Evolutionary conservation across 2,797 vertebrate genomes (phyloP).

Genomic region (Merluccius polli): DNA sequence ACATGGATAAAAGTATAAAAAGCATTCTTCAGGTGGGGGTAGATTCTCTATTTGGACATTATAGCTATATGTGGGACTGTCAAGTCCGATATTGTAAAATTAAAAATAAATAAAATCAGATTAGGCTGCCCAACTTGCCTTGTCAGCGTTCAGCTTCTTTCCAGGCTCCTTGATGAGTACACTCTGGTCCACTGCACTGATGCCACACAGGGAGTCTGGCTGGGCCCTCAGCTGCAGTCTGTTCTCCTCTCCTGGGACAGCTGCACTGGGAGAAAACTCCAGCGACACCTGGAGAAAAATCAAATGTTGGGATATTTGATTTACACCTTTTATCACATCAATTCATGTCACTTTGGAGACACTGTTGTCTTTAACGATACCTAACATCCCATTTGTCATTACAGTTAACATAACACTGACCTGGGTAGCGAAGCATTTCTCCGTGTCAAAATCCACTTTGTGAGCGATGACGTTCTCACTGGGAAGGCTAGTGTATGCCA

Average conservation of each 20-base stretch:
- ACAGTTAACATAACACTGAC: constrained; percentile 34
- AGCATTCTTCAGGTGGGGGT: no score
- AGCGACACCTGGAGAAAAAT: constrained; percentile 70
- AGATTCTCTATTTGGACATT: no score
- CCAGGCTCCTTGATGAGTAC: constrained; percentile 74
- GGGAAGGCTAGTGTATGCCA: constrained; percentile 58
- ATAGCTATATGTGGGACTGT: no score
- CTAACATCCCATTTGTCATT: not conserved
- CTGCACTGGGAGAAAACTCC: constrained; percentile 62
- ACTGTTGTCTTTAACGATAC: not conserved
- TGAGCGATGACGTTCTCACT: constrained; percentile 58
- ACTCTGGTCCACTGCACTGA: constrained; percentile 80
- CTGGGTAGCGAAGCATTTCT: constrained; percentile 67
- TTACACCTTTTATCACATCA: not conserved
- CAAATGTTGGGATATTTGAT: not conserved
- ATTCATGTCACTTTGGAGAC: not conserved
- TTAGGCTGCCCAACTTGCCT: constrained; percentile 53
- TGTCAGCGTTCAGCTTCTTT: constrained; percentile 60
- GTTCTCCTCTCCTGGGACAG: constrained; percentile 69
- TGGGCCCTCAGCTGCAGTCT: constrained; percentile 62
- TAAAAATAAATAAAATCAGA: no score
- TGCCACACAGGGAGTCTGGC: constrained; percentile 77
- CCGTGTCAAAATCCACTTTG: constrained; percentile 43
- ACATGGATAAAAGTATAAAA: no score
- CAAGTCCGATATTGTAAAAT: no score